Evolutionary conservation across 2,888 invertebrate genomes (phyloP).

Genomic region (Dolomedes plantarius): DNA sequence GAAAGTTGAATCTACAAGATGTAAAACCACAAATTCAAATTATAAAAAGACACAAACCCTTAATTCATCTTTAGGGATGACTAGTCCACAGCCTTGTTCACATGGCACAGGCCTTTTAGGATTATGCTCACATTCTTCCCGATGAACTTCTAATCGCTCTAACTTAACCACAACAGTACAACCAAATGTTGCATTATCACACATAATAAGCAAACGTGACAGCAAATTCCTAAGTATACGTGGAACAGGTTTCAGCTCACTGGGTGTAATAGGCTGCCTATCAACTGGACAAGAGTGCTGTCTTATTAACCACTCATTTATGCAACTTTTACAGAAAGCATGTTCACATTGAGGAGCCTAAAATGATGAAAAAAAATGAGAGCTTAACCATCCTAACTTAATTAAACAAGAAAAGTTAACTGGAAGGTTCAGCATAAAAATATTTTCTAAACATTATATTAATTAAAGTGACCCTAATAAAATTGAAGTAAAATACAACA

Average conservation of each 20-base stretch:
- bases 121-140: constrained; percentile 94
- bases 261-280: constrained; percentile 90
- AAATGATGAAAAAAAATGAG: constrained; percentile 53
- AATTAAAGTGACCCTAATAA: too few species aligned
- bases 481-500: too few species aligned
- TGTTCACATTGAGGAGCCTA: constrained; percentile 97
- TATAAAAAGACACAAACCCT: constrained; percentile 80
- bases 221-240: constrained; percentile 93
- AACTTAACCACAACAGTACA: constrained; percentile 90
- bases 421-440: neutral
- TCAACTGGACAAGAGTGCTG: constrained; percentile 97
- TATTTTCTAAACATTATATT: neutral
- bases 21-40: too few species aligned
- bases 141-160: constrained; percentile 87
- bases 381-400: neutral
- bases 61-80: constrained; percentile 95
- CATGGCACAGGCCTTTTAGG: constrained; percentile 95
- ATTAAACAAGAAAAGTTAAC: neutral
- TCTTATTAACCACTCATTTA: constrained; percentile 94
- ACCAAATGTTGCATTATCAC: constrained; percentile 93
- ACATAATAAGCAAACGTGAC: constrained; percentile 90
- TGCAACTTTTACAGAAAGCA: constrained; percentile 94
- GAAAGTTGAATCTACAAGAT: too few species aligned
- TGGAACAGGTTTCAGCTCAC: constrained; percentile 88
- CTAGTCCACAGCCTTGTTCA: constrained; percentile 94